Percentiles rank a stretch among this genome's conserved stretches.
These are phyloP conservation scores for Riptortus pedestris DNA, from an alignment of 1,140 invertebrate genomes.

Conservation along the genomic window DNA sequence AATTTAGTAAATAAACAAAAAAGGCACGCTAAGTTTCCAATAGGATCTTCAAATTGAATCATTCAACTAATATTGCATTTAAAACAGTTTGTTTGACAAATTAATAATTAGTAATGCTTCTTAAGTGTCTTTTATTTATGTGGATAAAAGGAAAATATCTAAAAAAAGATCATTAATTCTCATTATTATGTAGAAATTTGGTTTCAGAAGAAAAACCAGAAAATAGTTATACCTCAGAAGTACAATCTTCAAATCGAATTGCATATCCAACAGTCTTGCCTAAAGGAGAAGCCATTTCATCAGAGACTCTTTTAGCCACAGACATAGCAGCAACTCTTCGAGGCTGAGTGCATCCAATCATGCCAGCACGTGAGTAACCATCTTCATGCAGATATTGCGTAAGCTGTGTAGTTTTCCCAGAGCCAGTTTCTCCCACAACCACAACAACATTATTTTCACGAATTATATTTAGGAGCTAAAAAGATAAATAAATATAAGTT, in stretches of 20 bases:
- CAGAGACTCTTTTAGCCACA: conserved; percentile 95
- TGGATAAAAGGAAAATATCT: no score
- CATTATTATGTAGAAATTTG: no score
- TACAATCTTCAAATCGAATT: conserved; percentile 99
- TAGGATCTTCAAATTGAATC: no score
- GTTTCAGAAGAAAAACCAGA: no score
- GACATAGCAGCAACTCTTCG: conserved; percentile 96
- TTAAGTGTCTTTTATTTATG: no score
- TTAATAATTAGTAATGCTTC: no score
- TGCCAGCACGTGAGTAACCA: conserved; percentile 76
- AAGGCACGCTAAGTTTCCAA: no score
- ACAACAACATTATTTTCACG: conserved; percentile 91
- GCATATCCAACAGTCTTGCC: conserved; percentile 91
- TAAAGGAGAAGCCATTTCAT: conserved; percentile 88
- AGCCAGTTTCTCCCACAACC: conserved; percentile 94
- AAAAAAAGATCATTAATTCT: no score
- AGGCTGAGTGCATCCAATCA: conserved; percentile 76
- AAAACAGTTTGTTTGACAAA: no score
- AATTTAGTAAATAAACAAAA: no score
- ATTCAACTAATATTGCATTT: no score
- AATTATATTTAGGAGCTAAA: conserved; percentile 72
- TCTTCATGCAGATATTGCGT: conserved; percentile 98
- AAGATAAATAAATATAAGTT: conserved; percentile 12
- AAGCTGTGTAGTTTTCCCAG: conserved; percentile 97
- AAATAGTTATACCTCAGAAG: conserved; percentile 75